Evolutionary conservation across 2,113 vertebrate species (phyloP).

Genomic region (Nettapus auritus): DNA sequence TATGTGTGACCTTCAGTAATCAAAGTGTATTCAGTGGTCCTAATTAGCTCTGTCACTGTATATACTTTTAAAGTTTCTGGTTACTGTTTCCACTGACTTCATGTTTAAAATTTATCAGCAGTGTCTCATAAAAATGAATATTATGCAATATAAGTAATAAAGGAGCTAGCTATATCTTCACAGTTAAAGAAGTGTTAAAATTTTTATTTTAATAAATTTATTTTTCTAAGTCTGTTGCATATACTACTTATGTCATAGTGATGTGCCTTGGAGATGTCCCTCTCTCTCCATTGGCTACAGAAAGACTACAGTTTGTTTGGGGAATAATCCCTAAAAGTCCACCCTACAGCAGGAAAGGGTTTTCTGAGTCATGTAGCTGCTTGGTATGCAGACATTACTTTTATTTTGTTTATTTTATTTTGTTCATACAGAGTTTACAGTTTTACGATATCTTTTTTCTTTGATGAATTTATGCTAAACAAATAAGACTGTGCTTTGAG

Average conservation of each 20-base stretch:
- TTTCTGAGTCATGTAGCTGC: neutral
- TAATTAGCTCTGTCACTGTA: neutral
- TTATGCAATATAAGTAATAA: neutral
- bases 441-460: neutral
- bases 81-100: neutral
- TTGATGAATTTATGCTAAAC: neutral
- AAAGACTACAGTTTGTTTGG: neutral
- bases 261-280: neutral
- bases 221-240: neutral
- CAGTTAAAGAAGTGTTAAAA: neutral
- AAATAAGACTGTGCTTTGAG: neutral
- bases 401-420: neutral
- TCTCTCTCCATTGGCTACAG: neutral
- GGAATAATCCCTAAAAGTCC: neutral
- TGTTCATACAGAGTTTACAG: neutral
- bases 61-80: neutral
- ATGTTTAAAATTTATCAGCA: neutral
- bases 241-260: neutral
- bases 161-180: neutral
- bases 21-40: neutral
- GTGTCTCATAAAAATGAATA: neutral
- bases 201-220: neutral
- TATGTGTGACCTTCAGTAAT: neutral
- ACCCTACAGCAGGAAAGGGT: neutral
- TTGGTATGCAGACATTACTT: neutral